Evolutionary conservation across 2,888 invertebrate genomes (phyloP), one percentile per base, ranked within the genome.

Genomic region (Therioaphis trifolii): DNA sequence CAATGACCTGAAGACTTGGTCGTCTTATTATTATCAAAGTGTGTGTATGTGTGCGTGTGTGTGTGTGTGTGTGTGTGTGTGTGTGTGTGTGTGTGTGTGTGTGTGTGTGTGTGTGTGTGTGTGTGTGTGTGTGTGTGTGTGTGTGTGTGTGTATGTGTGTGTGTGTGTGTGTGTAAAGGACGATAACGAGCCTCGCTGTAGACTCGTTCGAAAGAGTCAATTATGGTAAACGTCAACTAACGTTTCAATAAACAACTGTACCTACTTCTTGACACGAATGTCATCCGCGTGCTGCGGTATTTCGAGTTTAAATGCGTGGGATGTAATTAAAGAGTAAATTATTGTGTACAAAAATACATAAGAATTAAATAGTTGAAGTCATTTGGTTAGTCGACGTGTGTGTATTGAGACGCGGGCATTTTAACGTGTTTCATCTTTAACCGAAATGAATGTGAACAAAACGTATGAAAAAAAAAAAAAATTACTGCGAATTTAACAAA

Each of bases 1-100:
- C 63, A 77, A 76, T 76, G 76, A 61, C 76, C 76, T 61, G 76
- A 27, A 77, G 76, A 77, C 63, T 77, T 66, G 29, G 27, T 9
- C 63, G 46, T 29, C 24, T 14, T 14, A 61, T 7, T 27, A 27
- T 27, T 14, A 27, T 14, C 2, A 24, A 24, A 24, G 24, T 11
- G 24, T 27, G 12, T 61, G 35, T 35, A 7, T 27, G 58, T 27
- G 11, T 12, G 27, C n/a, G n/a, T n/a, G 24, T 11, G 24, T 27
- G 12, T 61, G 35, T 35, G 35, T 27, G 58, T 27, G 11, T 12
- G 27, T n/a, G 24, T 11, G 24, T 27, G 12, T 61, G 35, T 35
- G 35, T 27, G 58, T 27, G 11, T 12, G 27, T n/a, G 24, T 11
- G 24, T 27, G 12, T 61, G 35, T 35, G 35, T 27, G 58, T 27